A percentile compares a stretch with the other conserved stretches of the same genome.
Evolutionary conservation across 2,888 invertebrate genomes (phyloP).

Genomic region (Mantis religiosa): DNA sequence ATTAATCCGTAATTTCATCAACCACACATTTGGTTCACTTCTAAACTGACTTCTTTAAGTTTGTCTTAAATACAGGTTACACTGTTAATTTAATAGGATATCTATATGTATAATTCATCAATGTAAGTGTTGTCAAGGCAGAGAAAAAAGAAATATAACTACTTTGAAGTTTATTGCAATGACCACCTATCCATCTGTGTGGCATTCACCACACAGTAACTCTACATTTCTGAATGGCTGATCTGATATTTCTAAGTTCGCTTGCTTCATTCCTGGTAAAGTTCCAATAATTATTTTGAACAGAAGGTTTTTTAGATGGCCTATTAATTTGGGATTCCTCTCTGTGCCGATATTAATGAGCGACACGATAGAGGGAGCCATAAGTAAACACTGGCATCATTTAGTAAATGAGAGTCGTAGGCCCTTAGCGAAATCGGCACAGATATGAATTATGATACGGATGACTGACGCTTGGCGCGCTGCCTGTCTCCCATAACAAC

Average conservation of each 20-base stretch:
- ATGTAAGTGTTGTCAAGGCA: too few relatives aligned
- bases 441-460: neutral
- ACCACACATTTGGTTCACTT: too few relatives aligned
- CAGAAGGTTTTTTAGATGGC: neutral
- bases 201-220: neutral
- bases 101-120: too few relatives aligned
- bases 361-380: neutral
- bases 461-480: neutral
- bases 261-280: neutral
- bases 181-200: neutral
- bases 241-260: neutral
- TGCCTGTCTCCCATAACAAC: neutral
- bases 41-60: too few relatives aligned
- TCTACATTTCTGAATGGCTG: neutral
- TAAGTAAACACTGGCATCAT: neutral
- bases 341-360: neutral
- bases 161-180: too few relatives aligned
- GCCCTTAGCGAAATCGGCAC: neutral
- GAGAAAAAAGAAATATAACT: too few relatives aligned
- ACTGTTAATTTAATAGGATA: too few relatives aligned
- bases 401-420: neutral
- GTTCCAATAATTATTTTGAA: conserved; percentile 5
- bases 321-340: neutral
- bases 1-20: too few relatives aligned
- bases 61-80: too few relatives aligned